These are phyloP conservation scores for Spongilla lacustris DNA, from an alignment of 37 sponge, comb jelly and placozoan genomes.

Conservation along the genomic window DNA sequence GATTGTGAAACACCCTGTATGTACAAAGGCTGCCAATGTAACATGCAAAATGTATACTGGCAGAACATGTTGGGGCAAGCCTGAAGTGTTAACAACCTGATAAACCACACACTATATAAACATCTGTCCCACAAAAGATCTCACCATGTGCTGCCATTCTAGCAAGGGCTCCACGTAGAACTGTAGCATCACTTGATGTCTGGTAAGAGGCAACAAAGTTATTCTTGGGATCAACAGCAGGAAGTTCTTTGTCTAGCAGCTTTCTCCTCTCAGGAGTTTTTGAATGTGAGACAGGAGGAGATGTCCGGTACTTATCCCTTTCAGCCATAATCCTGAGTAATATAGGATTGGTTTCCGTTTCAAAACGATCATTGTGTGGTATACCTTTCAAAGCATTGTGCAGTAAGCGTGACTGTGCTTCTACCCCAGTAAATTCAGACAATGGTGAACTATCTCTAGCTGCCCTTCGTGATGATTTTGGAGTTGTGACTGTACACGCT, in stretches of 20 bases:
- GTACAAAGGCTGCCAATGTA: too few species aligned
- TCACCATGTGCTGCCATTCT: slow-evolving; percentile 11
- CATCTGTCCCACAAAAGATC: too few species aligned
- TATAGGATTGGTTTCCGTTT: slow-evolving; percentile 30
- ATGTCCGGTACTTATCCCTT: slow-evolving; percentile 7
- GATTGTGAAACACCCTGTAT: too few species aligned
- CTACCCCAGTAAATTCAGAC: slow-evolving; percentile 64
- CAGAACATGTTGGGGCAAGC: neutral
- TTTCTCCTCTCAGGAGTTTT: slow-evolving; percentile 5
- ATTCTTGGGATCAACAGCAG: slow-evolving; percentile 18
- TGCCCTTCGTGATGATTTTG: too few species aligned
- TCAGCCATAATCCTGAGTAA: slow-evolving; percentile 24
- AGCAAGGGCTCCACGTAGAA: slow-evolving; percentile 11
- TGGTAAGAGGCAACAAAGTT: slow-evolving; percentile 44
- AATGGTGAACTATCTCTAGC: too few species aligned
- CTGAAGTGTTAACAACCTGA: too few species aligned
- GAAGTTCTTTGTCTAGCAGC: slow-evolving; percentile 48
- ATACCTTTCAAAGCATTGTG: slow-evolving; percentile 33
- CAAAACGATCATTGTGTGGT: neutral
- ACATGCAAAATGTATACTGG: too few species aligned
- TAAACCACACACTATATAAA: neutral
- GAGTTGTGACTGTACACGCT: too few species aligned
- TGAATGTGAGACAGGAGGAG: too few species aligned
- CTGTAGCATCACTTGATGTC: neutral
- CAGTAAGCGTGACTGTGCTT: slow-evolving; percentile 58